phyloP scores from a whole-genome alignment of 2,888 invertebrate species.

The Eledona agricola region DNA sequence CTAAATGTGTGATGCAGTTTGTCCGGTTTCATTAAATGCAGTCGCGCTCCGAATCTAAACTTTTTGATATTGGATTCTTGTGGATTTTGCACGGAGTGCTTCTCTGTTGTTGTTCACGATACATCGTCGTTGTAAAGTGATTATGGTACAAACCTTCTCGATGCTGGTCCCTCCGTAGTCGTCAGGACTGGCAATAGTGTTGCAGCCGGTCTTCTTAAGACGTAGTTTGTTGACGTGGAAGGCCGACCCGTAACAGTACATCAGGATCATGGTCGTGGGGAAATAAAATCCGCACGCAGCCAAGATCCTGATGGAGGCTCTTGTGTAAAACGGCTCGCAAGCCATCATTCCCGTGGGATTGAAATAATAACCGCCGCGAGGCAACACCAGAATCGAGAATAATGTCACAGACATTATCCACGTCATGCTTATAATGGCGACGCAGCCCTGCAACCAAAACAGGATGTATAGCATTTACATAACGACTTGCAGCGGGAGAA shows the following conservation, averaged over 20 bases:
- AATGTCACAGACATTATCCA: slow-evolving; percentile 86
- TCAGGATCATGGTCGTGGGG: slow-evolving; percentile 89
- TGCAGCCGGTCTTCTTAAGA: slow-evolving; percentile 65
- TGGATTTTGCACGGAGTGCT: too few relatives aligned
- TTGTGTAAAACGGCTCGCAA: slow-evolving; percentile 87
- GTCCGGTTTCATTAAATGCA: too few relatives aligned
- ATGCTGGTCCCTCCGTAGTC: slow-evolving; percentile 63
- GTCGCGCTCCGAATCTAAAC: too few relatives aligned
- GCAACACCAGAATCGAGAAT: slow-evolving; percentile 83
- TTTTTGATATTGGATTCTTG: too few relatives aligned
- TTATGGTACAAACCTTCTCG: slow-evolving; percentile 60
- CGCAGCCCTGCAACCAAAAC: slow-evolving; percentile 74
- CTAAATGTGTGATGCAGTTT: slow-evolving; percentile 19
- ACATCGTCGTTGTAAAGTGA: neutral
- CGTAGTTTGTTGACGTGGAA: slow-evolving; percentile 87
- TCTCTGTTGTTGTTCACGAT: too few relatives aligned
- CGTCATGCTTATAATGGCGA: slow-evolving; percentile 73
- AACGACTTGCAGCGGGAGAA: slow-evolving; percentile 10
- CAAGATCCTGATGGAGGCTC: slow-evolving; percentile 76
- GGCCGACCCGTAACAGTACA: slow-evolving; percentile 91
- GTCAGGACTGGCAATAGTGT: slow-evolving; percentile 62
- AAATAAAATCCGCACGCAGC: slow-evolving; percentile 90
- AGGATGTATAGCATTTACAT: slow-evolving; percentile 30
- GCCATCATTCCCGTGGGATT: slow-evolving; percentile 86
- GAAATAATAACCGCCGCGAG: slow-evolving; percentile 87